Evolutionary conservation across 92 coral and sea anemone species (phyloP), one percentile per base, ranked within the genome.

Genomic region (Siderastrea siderea): DNA sequence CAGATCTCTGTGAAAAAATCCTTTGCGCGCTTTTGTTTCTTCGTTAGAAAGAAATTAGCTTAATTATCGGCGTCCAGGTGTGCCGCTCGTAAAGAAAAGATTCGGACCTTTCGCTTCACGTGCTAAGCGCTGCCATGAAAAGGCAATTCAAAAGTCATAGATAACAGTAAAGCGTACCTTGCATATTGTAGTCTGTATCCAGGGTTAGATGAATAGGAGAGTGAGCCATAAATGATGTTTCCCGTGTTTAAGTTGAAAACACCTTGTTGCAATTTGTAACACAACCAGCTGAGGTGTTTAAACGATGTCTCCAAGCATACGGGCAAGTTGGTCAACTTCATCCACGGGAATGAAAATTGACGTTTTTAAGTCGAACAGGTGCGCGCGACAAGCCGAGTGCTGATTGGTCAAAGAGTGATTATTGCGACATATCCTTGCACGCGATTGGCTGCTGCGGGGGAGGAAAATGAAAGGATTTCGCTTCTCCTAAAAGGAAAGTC

Each of bases 341-440:
- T 85, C 89, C 48, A 80, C 75, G 84, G 80, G 85, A 82, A 74
- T 86, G 69, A 78, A 81, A 81, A 54, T 71, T 75, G 84, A 80
- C 79, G 92, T 70, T 67, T 59, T 89, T 83, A 83, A 89, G 15
- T 77, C 72, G 91, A 94, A 90, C 98, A 95, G 98, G 98, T 95
- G 96, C 90, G 76, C 74, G 88, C 26, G 63, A 9, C 61, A 10
- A 87, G 58, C 66, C 60, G 90, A 6, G 49, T 54, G 16, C 68
- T 84, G 90, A 95, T 95, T 95, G 98, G 98, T 84, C 87, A 9
- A 81, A 64, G 72, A 48, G 60, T 54, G 47, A 72, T 71, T 81
- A 52, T 83, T 75, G 73, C 89, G 81, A 86, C 89, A 91, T 77
- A 50, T 82, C 81, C 84, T 47, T 67, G 16, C 48, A 0, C 49